Conservation (phyloP, 2,888 invertebrate genomes). For the Volucella inanis region DNA sequence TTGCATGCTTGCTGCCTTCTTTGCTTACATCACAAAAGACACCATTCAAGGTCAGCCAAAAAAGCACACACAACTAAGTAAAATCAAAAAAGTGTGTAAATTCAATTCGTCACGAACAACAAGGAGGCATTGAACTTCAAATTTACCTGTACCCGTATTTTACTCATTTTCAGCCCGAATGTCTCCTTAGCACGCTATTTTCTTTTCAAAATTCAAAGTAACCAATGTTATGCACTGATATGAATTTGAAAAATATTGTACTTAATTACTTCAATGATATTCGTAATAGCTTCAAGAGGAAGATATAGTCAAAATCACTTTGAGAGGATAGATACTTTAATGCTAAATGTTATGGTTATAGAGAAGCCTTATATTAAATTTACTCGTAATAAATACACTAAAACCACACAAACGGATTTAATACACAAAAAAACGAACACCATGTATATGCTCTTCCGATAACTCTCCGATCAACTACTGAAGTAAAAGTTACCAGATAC, state of each 20-base stretch:
- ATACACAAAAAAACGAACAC: constrained; percentile 11
- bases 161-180: constrained; percentile 27
- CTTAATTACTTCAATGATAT: constrained; percentile 16
- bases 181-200: constrained; percentile 9
- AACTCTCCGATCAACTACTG: constrained; percentile 28
- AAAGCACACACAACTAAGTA: constrained; percentile 47
- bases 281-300: neutral
- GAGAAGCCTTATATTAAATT: neutral
- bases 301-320: constrained; percentile 26
- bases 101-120: neutral
- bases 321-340: constrained; percentile 19
- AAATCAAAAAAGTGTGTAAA: constrained; percentile 4
- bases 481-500: neutral
- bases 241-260: constrained; percentile 24
- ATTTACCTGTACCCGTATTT: constrained; percentile 50
- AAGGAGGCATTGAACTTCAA: constrained; percentile 20
- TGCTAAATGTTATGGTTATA: constrained; percentile 2
- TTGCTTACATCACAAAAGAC: constrained; percentile 33
- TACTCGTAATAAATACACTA: constrained; percentile 6
- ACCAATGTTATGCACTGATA: constrained; percentile 45
- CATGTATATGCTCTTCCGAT: constrained; percentile 11
- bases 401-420: neutral
- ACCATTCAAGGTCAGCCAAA: constrained; percentile 45
- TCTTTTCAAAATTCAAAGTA: constrained; percentile 24
- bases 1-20: constrained; percentile 27